Evolutionary conservation across 2,797 vertebrate species (phyloP), one percentile per base, ranked within the genome.

Genomic region (Anguilla marmorata): DNA sequence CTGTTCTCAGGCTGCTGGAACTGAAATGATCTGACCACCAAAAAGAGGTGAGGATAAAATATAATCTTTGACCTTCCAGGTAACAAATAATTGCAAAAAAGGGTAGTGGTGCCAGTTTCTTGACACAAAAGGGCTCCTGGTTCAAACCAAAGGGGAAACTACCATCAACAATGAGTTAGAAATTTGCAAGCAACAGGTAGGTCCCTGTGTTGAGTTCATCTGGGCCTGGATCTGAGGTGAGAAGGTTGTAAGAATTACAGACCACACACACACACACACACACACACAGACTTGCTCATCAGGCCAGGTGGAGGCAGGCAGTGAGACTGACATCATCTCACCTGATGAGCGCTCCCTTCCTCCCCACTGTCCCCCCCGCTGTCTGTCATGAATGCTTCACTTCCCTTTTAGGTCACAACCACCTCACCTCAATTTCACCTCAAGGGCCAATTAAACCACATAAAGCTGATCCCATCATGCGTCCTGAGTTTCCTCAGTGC

Each of bases 1-100:
- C 90, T 91, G 92, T 90, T 90, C 91, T 92, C 91, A 91, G 91
- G 87, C 66, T 86, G 90, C 92, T 90, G 90, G 90, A 92, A 93
- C 88, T 91, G 92, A 92, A 92, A 91, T 88, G 91, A 91, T 91
- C 91, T 89, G 11, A 90, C 33, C 48, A 85, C 9, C 41, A 89
- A 21, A 50, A 16, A n/a, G 9, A 9, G 60, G 21, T 21, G 14
- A 56, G 45, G 69, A 60, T 50, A 19, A 69, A 85, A 85, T 85
- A 37, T 30, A 69, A 60, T 50, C 52, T 88, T 79, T 58, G 84
- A 79, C 84, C 84, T 24, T 12, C 50, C 37, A 54, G 41, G 50
- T 30, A 54, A 85, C 84, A 76, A 69, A 41, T 74, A 50, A 86
- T 86, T 72, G 41, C 85, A 24, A 12, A 6, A 9, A 6, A 88